Percentiles rank a stretch among this genome's conserved stretches.
Evolutionary conservation across 2,113 vertebrate species (phyloP).

Genomic region (Grantiella picta): DNA sequence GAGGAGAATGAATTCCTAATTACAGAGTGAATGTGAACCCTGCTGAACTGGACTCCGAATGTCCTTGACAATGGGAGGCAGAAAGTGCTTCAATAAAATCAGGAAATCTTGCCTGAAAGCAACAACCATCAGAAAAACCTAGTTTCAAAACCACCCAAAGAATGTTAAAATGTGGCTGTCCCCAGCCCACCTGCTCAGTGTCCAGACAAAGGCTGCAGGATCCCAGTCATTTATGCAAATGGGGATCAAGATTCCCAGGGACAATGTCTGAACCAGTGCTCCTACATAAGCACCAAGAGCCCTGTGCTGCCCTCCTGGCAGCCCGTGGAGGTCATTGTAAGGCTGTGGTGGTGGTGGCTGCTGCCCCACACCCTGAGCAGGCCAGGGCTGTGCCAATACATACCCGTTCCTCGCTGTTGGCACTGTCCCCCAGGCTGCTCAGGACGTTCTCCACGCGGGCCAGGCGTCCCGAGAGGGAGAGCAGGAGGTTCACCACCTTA

Average conservation of each 20-base stretch:
- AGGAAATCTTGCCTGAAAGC: neutral
- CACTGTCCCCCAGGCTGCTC: slow-evolving; percentile 70
- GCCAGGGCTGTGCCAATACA: neutral
- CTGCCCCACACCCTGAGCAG: neutral
- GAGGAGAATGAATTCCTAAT: neutral
- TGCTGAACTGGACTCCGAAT: neutral
- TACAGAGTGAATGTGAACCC: accelerated
- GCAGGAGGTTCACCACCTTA: slow-evolving; percentile 92
- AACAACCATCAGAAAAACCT: neutral
- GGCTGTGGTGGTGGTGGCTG: neutral
- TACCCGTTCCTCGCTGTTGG: slow-evolving; percentile 84
- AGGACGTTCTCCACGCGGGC: slow-evolving; percentile 87
- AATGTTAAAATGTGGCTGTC: neutral
- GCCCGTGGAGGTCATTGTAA: neutral
- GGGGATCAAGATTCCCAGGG: neutral
- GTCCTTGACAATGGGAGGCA: neutral
- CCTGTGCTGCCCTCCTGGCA: neutral
- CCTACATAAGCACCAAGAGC: accelerated
- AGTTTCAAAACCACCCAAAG: neutral
- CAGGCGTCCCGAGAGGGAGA: slow-evolving; percentile 90
- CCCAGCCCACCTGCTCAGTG: neutral
- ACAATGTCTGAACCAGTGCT: neutral
- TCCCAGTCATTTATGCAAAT: neutral
- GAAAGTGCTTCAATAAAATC: neutral
- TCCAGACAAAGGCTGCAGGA: neutral